Conservation (phyloP, 2,113 vertebrate species). For the Hydropotes inermis region DNA sequence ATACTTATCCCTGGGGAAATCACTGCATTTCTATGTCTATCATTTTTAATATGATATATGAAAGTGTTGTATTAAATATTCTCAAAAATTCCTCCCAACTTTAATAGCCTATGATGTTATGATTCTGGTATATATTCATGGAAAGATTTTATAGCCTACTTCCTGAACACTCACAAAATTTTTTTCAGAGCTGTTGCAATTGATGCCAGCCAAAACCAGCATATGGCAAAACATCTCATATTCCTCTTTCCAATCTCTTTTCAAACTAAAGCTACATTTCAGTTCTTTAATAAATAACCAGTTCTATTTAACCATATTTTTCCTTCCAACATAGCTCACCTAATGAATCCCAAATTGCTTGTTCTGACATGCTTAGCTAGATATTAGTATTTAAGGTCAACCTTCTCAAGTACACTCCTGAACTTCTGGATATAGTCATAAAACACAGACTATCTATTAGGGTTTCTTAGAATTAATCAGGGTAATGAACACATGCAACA, state of each 20-base stretch:
- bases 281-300: not conserved
- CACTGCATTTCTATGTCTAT: not conserved
- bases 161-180: not conserved
- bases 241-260: not conserved
- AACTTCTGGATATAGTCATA: not conserved
- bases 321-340: not conserved
- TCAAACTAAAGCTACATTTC: not conserved
- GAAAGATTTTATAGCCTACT: not conserved
- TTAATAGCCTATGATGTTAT: not conserved
- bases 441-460: not conserved
- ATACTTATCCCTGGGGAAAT: not conserved
- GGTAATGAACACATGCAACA: not conserved
- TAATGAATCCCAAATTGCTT: slow-evolving; percentile 15
- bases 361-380: not conserved
- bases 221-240: not conserved
- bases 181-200: not conserved
- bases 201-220: not conserved
- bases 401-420: not conserved
- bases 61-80: not conserved
- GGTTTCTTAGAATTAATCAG: not conserved
- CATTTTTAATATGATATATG: not conserved
- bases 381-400: not conserved
- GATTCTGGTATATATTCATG: not conserved
- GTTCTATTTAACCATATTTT: not conserved
- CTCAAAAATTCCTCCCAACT: not conserved